phyloP scores from a whole-genome alignment of 1,140 invertebrate species.

The Ceratosolen fusciceps region DNA sequence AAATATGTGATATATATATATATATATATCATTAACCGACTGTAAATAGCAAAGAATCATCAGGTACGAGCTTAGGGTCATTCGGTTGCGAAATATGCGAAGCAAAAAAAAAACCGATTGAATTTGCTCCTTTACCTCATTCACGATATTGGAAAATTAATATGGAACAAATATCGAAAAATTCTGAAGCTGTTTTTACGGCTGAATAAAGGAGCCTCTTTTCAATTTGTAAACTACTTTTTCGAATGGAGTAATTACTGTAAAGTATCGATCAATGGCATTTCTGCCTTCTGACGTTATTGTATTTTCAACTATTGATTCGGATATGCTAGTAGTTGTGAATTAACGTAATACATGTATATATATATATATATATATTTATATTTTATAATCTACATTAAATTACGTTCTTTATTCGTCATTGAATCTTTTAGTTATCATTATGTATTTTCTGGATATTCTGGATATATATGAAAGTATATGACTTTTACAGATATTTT shows the following conservation, averaged over 20 bases:
- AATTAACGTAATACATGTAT: too few species aligned
- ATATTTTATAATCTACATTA: too few species aligned
- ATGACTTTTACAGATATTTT: too few species aligned
- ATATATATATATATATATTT: too few species aligned
- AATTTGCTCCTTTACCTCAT: background rate
- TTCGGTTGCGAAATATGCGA: background rate
- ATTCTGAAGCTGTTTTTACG: background rate
- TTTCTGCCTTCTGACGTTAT: too few species aligned
- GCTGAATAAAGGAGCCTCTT: background rate
- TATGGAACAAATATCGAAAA: background rate
- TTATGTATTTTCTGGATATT: too few species aligned
- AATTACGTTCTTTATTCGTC: too few species aligned
- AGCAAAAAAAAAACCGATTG: background rate
- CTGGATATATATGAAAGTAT: too few species aligned
- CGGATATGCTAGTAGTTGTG: too few species aligned
- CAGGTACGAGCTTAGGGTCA: background rate
- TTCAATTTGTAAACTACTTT: constrained; percentile 1
- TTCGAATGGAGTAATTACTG: background rate
- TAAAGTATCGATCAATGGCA: background rate
- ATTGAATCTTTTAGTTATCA: too few species aligned
- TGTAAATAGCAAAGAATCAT: background rate
- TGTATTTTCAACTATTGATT: too few species aligned
- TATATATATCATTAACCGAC: background rate
- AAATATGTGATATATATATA: too few species aligned
- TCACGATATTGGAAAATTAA: background rate